Base-by-base conservation (phyloP, 2,888 invertebrate species). In the Mallateleia sp. region DNA sequence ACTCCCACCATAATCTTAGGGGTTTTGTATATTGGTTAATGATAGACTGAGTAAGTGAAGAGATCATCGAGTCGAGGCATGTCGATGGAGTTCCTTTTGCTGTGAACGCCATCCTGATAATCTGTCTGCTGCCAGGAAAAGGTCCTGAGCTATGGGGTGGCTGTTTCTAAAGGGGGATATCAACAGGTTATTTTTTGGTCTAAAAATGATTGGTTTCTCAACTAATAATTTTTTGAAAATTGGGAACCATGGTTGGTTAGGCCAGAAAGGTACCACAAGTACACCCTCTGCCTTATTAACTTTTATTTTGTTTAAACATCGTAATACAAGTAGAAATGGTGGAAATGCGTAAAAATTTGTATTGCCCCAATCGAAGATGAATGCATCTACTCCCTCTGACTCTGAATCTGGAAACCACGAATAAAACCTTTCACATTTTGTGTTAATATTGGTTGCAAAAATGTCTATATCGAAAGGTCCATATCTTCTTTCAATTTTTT, bases 311-410 rank as follows among this genome's bases (percentile, higher is more conserved):
- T 45, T 45, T 5, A 45, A n/a, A n/a, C 45, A 45, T 4, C 45
- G 15, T n/a, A 45, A n/a, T 15, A 45, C 2, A 5, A 45, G n/a
- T n/a, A n/a, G n/a, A n/a, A n/a, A n/a, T n/a, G 34, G 34, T 2
- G 60, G 60, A 22, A 60, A 60, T 20, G 60, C 60, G 11, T 60
- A 60, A 14, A 60, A n/a, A n/a, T n/a, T n/a, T n/a, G n/a, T n/a
- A n/a, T 60, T 9, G 4, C 15, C 1, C 38, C 38, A 60, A 60
- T 25, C 24, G 20, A 58, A 18, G 0, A 34, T 58, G 14, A 58
- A 58, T 5, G 34, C 58, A 15, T 58, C 58, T 1, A 58, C 20
- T 14, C 3, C 34, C 11, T 32, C 58, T 20, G 58, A 8, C 2
- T 34, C 3, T 18, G 34, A 34, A 34, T 58, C 58, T 20, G 58